These are phyloP conservation scores for Drosophila hydei DNA, from an alignment of 1,140 invertebrate species.

Conservation along the genomic window DNA sequence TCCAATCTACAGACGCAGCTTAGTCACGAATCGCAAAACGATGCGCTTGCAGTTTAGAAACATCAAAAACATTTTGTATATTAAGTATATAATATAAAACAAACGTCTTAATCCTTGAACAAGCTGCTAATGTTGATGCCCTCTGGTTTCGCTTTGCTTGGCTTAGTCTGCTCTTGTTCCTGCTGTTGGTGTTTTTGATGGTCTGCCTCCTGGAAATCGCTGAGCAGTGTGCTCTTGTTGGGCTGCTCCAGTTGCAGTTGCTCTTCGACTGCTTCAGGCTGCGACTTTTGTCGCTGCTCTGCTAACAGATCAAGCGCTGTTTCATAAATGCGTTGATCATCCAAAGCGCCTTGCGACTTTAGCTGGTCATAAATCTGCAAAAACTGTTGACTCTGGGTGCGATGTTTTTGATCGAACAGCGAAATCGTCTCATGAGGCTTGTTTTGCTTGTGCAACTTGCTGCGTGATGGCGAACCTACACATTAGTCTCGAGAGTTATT, in stretches of 20 bases:
- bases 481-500: neutral
- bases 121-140: conserved; percentile 68
- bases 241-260: conserved; percentile 4
- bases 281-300: conserved; percentile 59
- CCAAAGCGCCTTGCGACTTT: conserved; percentile 84
- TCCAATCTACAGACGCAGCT: conserved; percentile 97
- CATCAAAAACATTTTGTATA: conserved; percentile 35
- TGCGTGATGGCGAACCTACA: conserved; percentile 55
- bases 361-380: conserved; percentile 86
- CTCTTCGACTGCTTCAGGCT: conserved; percentile 38
- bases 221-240: conserved; percentile 43
- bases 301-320: conserved; percentile 84
- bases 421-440: conserved; percentile 85
- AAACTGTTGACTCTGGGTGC: conserved; percentile 86
- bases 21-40: conserved; percentile 93
- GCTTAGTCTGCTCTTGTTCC: neutral
- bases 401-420: conserved; percentile 84
- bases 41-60: conserved; percentile 89
- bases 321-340: conserved; percentile 84
- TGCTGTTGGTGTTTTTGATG: conserved; percentile 29
- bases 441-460: conserved; percentile 87
- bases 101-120: conserved; percentile 63
- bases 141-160: conserved; percentile 50
- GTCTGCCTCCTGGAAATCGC: conserved; percentile 63
- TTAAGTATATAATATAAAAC: conserved; percentile 48